Base-by-base conservation (phyloP, 1,140 invertebrate genomes). In the Leguminivora glycinivorella region DNA sequence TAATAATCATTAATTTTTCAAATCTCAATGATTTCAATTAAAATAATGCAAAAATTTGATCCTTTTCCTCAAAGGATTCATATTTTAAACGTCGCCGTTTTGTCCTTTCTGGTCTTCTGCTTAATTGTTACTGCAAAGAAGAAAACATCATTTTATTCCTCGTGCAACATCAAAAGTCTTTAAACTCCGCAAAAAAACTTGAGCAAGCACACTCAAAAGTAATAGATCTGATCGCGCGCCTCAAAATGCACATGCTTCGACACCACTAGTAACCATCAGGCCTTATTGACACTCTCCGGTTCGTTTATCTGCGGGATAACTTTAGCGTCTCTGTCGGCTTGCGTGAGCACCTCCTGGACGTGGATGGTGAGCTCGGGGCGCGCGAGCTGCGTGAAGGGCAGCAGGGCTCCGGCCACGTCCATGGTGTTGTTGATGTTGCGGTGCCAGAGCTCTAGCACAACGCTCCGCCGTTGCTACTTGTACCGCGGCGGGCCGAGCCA, bases 401-500 rank as follows among this genome's bases (percentile, higher is more conserved):
- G 81, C 24, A 91, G 76, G 1, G 87, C 89, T 31, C 89, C 89
- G 58, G 89, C 88, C 6, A 91, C 89, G 80, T 92, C 90, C 85
- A 92, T 88, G 14, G 92, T 92, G 78, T 92, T 91, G 83, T 92
- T 92, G 72, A 92, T 90, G 81, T 91, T 92, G 47, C 89, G 81
- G 87, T 92, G 92, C 92, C 92, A 92, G 75, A 92, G 81, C 78
- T 92, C 92, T 26, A 92, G 90, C 89, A 92, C 93, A 82, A 93
- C 84, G 86, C 88, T 92, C 78, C 92, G 85, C 90, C 92, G 85
- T 88, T 93, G 92, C 92, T 94, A 94, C 92, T 94, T 94, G 87
- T 93, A 94, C 67, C 92, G 85, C 0, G 92, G 84, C 17, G 93
- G 93, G 1, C 93, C 94, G 31, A 95, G 92, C 93, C 94, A 94